These are phyloP conservation scores for Vombatus ursinus DNA, from an alignment of 2,113 vertebrate species.

Conservation along the genomic window DNA sequence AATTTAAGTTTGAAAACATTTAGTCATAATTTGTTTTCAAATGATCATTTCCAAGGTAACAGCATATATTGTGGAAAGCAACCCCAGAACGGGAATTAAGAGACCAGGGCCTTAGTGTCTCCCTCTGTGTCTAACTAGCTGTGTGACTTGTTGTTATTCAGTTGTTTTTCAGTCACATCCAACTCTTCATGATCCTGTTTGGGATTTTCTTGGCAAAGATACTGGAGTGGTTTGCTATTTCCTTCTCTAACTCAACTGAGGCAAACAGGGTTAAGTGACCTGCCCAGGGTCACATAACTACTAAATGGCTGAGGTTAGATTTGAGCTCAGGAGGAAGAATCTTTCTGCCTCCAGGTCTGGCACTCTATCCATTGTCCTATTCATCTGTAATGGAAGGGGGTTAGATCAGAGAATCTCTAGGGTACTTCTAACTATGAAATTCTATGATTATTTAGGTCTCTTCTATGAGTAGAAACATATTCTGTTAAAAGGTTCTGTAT, in stretches of 20 bases:
- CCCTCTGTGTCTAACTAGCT: not conserved
- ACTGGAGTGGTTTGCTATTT: not conserved
- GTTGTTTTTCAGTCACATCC: not conserved
- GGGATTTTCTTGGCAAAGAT: not conserved
- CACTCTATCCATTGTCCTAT: not conserved
- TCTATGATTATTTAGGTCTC: not conserved
- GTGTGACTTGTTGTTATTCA: not conserved
- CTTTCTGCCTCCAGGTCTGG: not conserved
- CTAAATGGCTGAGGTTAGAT: not conserved
- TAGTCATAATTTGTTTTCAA: not conserved
- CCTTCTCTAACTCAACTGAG: not conserved
- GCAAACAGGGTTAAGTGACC: not conserved
- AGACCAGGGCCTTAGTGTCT: not conserved
- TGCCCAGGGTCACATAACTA: not conserved
- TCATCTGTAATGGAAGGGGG: not conserved
- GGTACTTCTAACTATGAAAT: not conserved
- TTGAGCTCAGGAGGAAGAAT: not conserved
- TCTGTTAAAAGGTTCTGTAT: not conserved
- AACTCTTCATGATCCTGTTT: not conserved
- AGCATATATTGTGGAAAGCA: not conserved
- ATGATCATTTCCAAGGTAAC: not conserved
- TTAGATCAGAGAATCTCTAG: not conserved
- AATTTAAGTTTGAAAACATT: not conserved
- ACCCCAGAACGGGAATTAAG: not conserved
- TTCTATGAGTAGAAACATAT: not conserved